Evolutionary conservation across 92 coral and sea anemone species (phyloP), one percentile per base, ranked within the genome.

Genomic region (Chrysogorgia sp.): DNA sequence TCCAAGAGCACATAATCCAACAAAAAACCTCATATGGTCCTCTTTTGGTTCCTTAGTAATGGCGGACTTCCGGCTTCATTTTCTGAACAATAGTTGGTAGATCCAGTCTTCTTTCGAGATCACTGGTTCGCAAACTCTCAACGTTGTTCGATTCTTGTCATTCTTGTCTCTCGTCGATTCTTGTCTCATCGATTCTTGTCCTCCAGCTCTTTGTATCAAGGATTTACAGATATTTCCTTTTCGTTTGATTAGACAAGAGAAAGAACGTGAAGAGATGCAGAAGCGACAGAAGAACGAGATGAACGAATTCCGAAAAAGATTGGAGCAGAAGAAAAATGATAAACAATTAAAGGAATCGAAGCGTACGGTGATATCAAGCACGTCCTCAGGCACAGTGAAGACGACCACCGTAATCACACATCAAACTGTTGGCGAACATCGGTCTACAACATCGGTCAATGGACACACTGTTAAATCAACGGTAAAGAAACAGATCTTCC

Each of bases 211-310:
- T 58, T n/a, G 45, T 37, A 2, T n/a, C n/a, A n/a, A n/a, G n/a
- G n/a, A 15, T 47, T 47, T 47, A 47, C n/a, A 15, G 2, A 7
- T 7, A 47, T 47, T 47, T 47, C 10, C 15, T 21, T n/a, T 20
- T 71, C 33, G n/a, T 74, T 30, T 53, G 63, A 59, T 10, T 48
- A 96, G 99, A 60, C 97, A 96, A 32, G 91, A 83, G n/a, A 86
- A 83, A 82, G 99, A 96, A 58, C 79, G 81, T 48, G 97, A 87
- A 29, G 99, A 92, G 26, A 33, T 96, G 69, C 91, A 87, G 58
- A 85, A 79, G 57, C 84, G 63, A 69, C 99, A 96, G 15, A 90
- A 92, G 37, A 89, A 90, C 41, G 97, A 96, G 45, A 50, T 89
- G 8, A 25, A 22, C 20, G 53, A 71, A 31, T 83, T 91, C 10